Percentiles rank a stretch among this genome's conserved stretches.
phyloP scores from a whole-genome alignment of 2,113 vertebrate genomes.

The Nansenia antarctica region DNA sequence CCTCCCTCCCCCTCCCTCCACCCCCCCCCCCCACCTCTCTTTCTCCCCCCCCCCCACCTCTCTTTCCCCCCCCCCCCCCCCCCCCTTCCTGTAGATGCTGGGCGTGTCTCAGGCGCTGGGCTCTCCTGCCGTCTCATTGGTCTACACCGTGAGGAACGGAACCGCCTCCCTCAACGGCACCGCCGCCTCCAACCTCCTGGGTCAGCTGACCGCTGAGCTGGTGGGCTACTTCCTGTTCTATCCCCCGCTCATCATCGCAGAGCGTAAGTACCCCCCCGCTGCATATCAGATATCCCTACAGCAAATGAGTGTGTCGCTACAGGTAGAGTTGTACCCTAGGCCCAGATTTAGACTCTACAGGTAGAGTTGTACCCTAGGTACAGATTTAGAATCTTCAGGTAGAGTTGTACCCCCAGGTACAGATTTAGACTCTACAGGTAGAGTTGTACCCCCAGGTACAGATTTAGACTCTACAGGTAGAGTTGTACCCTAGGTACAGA shows the following conservation, averaged over 20 bases:
- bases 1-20: background rate
- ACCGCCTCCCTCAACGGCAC: conserved; percentile 89
- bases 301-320: too few relatives aligned
- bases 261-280: conserved; percentile 95
- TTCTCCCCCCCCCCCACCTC: background rate
- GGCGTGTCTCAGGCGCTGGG: conserved; percentile 80
- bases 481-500: background rate
- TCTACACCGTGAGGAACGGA: conserved; percentile 90
- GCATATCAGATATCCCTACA: too few relatives aligned
- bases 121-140: conserved; percentile 87
- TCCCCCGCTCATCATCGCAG: conserved; percentile 91
- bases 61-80: conserved; percentile 37
- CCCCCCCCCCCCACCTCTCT: background rate
- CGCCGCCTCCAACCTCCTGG: conserved; percentile 88
- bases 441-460: too few relatives aligned
- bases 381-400: too few relatives aligned
- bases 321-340: too few relatives aligned
- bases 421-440: too few relatives aligned
- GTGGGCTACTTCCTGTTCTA: conserved; percentile 98
- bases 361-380: too few relatives aligned
- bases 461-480: too few relatives aligned
- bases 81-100: conserved; percentile 80
- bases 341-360: too few relatives aligned
- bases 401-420: too few relatives aligned
- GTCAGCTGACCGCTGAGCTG: conserved; percentile 93